Base-by-base conservation (phyloP, 2,888 invertebrate species). In the Acleris cristana region DNA sequence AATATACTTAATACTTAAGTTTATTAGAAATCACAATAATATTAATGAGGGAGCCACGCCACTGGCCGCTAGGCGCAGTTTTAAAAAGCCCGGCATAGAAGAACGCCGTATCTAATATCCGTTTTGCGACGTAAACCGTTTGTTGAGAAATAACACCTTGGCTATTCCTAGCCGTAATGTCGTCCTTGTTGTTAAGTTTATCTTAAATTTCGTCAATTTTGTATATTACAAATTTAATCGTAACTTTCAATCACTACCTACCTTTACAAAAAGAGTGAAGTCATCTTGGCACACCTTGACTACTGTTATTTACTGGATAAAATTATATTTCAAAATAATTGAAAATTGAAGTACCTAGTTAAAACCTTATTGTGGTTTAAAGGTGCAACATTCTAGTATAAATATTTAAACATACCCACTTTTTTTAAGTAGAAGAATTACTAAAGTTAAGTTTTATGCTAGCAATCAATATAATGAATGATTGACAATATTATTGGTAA, bases 1-100 rank as follows among this genome's bases (percentile, higher is more conserved):
- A 8, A 26, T 6, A 26, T 26, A 26, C 6, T 26, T 30, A 8
- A 16, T 16, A 26, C 14, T 44, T 14, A 14, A 14, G 44, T 44
- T 44, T 44, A 34, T 26, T 70, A 66, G 54, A 65, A 72, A 71
- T 64, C 14, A 19, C 12, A 44, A 44, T 44, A 44, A 44, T 4
- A 44, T 0, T 26, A 26, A 26, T 44, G 14, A 44, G 44, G 44
- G 44, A 6, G 26, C 23, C 3, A n/a, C 3, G 40, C 44, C 44
- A 44, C 44, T 44, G 44, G 3, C 14, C 44, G 12, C 44, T 3
- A 14, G 44, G 26, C 1, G 26, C 7, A 26, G 26, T 26, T 3
- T 34, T 10, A 10, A 34, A 10, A 34, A 3, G 0, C 10, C 10
- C 34, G 34, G 10, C 2, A 34, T 3, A 34, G 10, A 34, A 34